Evolutionary conservation across 2,888 invertebrate genomes (phyloP).

Genomic region (Strigamia transsilvanica): DNA sequence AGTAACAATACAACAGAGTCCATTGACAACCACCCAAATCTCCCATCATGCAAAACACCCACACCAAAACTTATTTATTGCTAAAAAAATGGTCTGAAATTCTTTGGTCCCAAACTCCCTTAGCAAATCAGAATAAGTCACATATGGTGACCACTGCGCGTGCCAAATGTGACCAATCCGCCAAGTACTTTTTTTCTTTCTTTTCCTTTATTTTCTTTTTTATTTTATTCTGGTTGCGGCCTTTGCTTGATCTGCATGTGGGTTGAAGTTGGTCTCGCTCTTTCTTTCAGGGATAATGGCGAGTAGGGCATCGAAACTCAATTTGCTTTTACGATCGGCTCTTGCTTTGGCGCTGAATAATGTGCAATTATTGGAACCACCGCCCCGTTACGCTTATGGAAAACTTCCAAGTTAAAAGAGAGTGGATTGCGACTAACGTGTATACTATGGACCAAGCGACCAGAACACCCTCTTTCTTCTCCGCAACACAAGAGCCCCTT

Average conservation of each 20-base stretch:
- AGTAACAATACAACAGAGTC: not conserved
- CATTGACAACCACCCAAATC: not conserved
- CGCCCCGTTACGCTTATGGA: conserved; percentile 51
- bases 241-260: conserved; percentile 49
- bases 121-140: conserved; percentile 31
- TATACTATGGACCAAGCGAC: conserved; percentile 42
- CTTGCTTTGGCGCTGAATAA: conserved; percentile 46
- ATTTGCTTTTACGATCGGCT: conserved; percentile 52
- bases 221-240: conserved; percentile 13
- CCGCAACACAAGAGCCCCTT: conserved; percentile 40
- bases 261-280: conserved; percentile 41
- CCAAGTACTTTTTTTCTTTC: not conserved
- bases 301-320: conserved; percentile 51
- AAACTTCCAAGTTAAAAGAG: conserved; percentile 53
- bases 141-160: conserved; percentile 8
- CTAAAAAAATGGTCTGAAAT: not conserved
- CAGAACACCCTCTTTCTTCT: conserved; percentile 42
- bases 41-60: conserved; percentile 1
- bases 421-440: conserved; percentile 44
- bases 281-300: conserved; percentile 41
- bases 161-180: conserved; percentile 33
- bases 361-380: conserved; percentile 51
- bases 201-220: not conserved
- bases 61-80: not conserved
- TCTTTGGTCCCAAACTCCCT: conserved; percentile 29